Conservation (phyloP, 2,113 vertebrate genomes). For the Bagarius yarrelli region DNA sequence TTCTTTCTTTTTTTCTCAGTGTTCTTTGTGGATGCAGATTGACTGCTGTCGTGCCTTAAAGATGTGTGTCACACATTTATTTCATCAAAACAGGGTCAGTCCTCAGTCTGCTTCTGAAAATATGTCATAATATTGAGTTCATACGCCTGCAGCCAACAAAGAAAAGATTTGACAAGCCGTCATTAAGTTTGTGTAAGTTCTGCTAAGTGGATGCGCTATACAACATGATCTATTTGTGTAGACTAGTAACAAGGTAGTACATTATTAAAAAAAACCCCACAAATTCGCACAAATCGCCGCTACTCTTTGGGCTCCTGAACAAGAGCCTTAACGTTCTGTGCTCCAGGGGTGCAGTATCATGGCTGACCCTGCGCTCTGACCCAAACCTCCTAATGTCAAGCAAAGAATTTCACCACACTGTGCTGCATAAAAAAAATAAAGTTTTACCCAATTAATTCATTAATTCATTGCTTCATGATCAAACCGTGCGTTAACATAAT, state of each 20-base stretch:
- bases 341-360: too few species aligned
- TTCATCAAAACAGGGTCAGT: slow-evolving; percentile 51
- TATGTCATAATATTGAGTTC: slow-evolving; percentile 46
- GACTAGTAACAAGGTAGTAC: slow-evolving; percentile 4
- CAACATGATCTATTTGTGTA: slow-evolving; percentile 24
- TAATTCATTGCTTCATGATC: background rate
- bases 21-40: slow-evolving; percentile 7
- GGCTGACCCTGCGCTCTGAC: too few species aligned
- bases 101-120: slow-evolving; percentile 44
- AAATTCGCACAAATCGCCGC: slow-evolving; percentile 1
- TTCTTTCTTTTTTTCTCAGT: background rate
- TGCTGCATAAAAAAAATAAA: too few species aligned
- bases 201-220: slow-evolving; percentile 24
- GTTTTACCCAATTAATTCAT: too few species aligned
- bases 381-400: too few species aligned
- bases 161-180: slow-evolving; percentile 36
- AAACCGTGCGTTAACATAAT: background rate
- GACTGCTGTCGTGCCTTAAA: slow-evolving; percentile 40
- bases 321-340: too few species aligned
- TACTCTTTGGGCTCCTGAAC: slow-evolving; percentile 34
- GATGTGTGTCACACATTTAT: slow-evolving; percentile 49
- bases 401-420: too few species aligned
- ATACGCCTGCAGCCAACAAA: slow-evolving; percentile 27
- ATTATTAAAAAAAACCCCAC: slow-evolving; percentile 21
- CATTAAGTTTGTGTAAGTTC: slow-evolving; percentile 44